Base-by-base conservation (phyloP, 2,888 invertebrate genomes). In the Epirrita christyi region DNA sequence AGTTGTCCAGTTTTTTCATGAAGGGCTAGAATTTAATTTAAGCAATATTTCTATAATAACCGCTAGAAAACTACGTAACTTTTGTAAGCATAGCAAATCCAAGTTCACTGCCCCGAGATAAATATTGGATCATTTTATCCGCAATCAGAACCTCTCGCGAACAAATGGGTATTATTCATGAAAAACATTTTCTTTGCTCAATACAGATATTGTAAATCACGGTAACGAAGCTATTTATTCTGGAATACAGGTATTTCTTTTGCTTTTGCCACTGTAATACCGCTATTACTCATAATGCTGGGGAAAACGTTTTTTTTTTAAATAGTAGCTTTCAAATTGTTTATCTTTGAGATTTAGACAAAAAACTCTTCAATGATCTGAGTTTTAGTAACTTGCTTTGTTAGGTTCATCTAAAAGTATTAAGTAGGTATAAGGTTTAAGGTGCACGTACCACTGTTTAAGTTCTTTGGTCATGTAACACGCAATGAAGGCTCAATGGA, bases 131-230 rank as follows among this genome's bases (percentile, higher is more conserved):
- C 28, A 29, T 44, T 49, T 55, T 50, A 32, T 49, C 27, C 46
- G 52, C 51, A 36, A 53, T 48, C 49, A 63, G 45, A 50, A 36
- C 27, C 27, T 38, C 42, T 46, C 36, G 28, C 45, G 47, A 47
- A 37, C 50, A 61, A 66, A 58, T 59, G 44, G 47, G 57, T 55
- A 55, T 59, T 64, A 49, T 63, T 62, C 49, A 47, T 44, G 21
- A 54, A 64, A 64, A 68, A 67, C 57, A 70, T 67, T 66, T 70
- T 68, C 64, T 69, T 66, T 63, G 56, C 63, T 42, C 58, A 63
- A 68, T 67, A 71, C 61, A 72, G 71, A 72, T 73, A 75, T 67
- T 72, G 70, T 81, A 78, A 78, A 81, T 81, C 81, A 80, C 67
- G 34, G 66, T 80, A 78, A 81, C 75, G 75, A 79, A 79, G 69